A percentile compares a stretch with the other conserved stretches of the same genome.
These are phyloP conservation scores for Parnassius mnemosyne DNA, from an alignment of 2,888 invertebrate genomes.

Conservation along the genomic window DNA sequence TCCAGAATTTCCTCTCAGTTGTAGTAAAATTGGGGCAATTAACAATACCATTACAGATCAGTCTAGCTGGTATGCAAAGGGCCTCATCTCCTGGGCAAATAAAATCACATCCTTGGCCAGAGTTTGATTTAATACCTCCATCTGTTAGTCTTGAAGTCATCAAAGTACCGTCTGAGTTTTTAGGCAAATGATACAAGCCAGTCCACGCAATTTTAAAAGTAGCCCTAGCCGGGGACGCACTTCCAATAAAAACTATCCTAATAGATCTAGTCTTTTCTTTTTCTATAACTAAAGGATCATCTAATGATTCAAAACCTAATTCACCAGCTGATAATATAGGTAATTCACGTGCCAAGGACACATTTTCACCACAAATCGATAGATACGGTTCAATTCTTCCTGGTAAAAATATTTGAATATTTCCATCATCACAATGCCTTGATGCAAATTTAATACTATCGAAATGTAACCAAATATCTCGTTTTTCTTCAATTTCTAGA, in stretches of 20 bases:
- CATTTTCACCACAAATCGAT: constrained; percentile 92
- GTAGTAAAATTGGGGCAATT: constrained; percentile 90
- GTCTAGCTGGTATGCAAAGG: constrained; percentile 89
- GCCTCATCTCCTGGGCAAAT: constrained; percentile 92
- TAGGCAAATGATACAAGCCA: constrained; percentile 91
- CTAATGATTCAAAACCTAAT: constrained; percentile 82
- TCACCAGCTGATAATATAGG: constrained; percentile 90
- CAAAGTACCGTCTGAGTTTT: constrained; percentile 89
- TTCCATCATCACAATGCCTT: constrained; percentile 91
- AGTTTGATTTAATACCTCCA: constrained; percentile 66
- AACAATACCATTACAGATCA: constrained; percentile 92
- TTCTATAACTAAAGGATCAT: constrained; percentile 78
- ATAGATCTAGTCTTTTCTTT: constrained; percentile 83
- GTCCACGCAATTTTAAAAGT: constrained; percentile 95
- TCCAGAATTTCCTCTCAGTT: constrained; percentile 72
- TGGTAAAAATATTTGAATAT: constrained; percentile 90
- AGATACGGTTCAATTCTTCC: constrained; percentile 87
- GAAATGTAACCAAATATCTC: constrained; percentile 93
- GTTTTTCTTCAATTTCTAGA: constrained; percentile 88
- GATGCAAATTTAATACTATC: constrained; percentile 93
- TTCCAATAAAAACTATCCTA: constrained; percentile 86
- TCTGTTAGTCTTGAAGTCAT: constrained; percentile 89
- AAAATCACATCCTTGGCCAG: constrained; percentile 87
- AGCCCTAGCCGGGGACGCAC: constrained; percentile 89
- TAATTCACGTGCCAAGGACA: constrained; percentile 88